Conservation (phyloP, 2,888 invertebrate species). For the Plagodis pulveraria region DNA sequence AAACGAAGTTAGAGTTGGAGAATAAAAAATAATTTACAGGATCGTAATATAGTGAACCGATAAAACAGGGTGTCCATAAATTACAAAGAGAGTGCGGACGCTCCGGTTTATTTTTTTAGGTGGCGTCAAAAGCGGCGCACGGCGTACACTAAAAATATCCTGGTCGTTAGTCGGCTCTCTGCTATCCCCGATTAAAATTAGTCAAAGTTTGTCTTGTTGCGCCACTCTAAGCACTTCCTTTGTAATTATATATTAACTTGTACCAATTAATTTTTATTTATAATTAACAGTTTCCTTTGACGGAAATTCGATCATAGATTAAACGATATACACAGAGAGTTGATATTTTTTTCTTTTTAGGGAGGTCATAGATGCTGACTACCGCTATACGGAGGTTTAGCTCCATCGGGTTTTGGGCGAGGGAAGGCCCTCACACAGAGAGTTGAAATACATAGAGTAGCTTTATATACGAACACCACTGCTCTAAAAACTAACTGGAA, state of each 20-base stretch:
- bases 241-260: conserved; percentile 28
- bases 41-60: conserved; percentile 57
- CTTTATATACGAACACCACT: no score
- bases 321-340: no score
- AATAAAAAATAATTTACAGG: conserved; percentile 55
- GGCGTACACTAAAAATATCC: conserved; percentile 71
- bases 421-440: no score
- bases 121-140: conserved; percentile 57
- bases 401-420: no score
- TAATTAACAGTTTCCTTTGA: conserved; percentile 13
- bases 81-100: conserved; percentile 59
- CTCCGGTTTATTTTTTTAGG: conserved; percentile 56
- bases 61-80: conserved; percentile 71
- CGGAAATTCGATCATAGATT: conserved; percentile 6
- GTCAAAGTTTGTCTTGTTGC: conserved; percentile 57
- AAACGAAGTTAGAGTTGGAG: conserved; percentile 42
- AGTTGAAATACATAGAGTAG: no score
- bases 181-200: conserved; percentile 66
- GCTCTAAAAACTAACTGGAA: no score
- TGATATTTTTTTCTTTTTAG: no score
- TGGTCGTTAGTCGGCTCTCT: conserved; percentile 64
- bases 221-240: conserved; percentile 51
- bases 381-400: no score
- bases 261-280: conserved; percentile 17
- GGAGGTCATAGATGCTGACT: no score